These are phyloP conservation scores for Alethe castanea DNA, from an alignment of 2,113 vertebrate species.

Conservation along the genomic window DNA sequence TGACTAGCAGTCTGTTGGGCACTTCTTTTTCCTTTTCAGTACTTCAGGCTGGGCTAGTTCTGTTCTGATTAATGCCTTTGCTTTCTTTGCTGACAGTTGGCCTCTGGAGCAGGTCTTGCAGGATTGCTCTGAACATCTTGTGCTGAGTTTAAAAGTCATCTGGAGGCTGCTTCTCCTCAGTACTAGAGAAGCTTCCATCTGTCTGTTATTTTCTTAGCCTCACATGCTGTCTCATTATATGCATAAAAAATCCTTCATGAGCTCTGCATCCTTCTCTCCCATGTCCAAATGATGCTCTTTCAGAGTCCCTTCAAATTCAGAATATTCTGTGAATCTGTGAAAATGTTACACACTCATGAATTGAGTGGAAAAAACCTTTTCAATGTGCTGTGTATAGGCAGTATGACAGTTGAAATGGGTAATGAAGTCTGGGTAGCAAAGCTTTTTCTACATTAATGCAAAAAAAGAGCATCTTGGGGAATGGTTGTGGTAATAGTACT, in stretches of 20 bases:
- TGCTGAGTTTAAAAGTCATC: background rate
- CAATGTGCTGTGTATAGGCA: background rate
- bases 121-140: background rate
- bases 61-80: background rate
- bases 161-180: background rate
- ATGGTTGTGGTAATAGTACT: background rate
- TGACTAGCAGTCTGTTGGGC: background rate
- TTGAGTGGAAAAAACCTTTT: background rate
- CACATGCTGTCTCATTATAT: background rate
- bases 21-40: background rate
- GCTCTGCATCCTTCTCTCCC: background rate
- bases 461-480: background rate
- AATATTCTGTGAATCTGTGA: background rate
- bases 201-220: background rate
- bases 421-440: background rate
- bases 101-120: background rate
- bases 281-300: background rate
- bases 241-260: background rate
- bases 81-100: background rate
- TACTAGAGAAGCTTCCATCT: background rate
- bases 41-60: background rate
- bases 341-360: background rate
- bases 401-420: background rate
- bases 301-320: background rate
- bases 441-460: background rate